Conservation (phyloP, 2,113 vertebrate species). For the Spea bombifrons region DNA sequence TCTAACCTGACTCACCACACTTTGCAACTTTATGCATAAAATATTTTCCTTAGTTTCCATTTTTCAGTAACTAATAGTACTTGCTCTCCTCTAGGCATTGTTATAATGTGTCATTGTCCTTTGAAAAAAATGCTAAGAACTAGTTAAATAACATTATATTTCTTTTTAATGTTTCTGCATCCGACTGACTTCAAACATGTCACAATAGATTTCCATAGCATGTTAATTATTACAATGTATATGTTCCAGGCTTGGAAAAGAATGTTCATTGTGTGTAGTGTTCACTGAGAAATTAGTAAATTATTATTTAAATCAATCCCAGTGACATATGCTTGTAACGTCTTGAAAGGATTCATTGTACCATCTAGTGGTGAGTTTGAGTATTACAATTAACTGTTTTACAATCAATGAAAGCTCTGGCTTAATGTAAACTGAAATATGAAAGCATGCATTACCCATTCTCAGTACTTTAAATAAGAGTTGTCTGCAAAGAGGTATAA, state of each 20-base stretch:
- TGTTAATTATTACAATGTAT: slow-evolving; percentile 22
- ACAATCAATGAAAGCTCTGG: no score
- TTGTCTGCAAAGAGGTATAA: no score
- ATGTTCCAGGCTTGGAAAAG: background rate
- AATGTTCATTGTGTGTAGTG: background rate
- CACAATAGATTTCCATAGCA: background rate
- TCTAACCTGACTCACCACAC: no score
- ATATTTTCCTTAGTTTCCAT: background rate
- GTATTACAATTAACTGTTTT: background rate
- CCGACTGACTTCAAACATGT: background rate
- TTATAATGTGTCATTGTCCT: background rate
- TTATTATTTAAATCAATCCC: slow-evolving; percentile 1
- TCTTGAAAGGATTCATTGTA: slow-evolving; percentile 21
- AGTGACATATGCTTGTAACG: background rate
- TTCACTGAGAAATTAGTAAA: background rate
- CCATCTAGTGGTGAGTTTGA: slow-evolving; percentile 32
- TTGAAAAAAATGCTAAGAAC: background rate
- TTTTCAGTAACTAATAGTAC: background rate
- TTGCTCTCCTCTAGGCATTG: background rate
- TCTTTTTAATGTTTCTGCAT: background rate
- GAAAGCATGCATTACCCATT: no score
- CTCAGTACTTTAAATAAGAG: no score
- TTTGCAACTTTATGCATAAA: background rate
- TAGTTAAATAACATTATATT: background rate
- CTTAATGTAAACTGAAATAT: no score